Evolutionary conservation across 2,797 vertebrate species (phyloP).

Genomic region (Brachyalestes nurse): DNA sequence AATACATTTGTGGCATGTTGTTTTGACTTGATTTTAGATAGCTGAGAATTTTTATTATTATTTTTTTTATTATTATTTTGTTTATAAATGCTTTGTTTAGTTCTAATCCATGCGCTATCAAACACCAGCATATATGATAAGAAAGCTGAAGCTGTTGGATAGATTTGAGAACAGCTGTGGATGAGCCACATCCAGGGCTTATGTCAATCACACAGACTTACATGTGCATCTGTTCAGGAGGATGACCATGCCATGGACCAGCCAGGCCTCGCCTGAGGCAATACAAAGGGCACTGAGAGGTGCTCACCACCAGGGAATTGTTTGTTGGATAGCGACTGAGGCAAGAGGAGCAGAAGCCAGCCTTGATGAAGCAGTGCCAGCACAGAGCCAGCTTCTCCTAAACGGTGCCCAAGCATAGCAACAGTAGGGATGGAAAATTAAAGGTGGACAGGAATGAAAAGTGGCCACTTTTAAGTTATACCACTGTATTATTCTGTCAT

Average conservation of each 20-base stretch:
- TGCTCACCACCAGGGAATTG: constrained; percentile 2
- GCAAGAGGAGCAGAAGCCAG: neutral
- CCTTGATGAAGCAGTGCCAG: constrained; percentile 2
- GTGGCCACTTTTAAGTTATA: constrained; percentile 3
- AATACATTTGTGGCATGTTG: neutral
- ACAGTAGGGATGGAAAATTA: neutral
- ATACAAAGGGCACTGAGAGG: constrained; percentile 29
- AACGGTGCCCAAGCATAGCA: neutral
- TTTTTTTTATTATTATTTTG: neutral
- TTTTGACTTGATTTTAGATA: neutral
- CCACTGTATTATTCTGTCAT: constrained; percentile 30
- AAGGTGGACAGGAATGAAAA: neutral
- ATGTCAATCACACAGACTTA: constrained; percentile 28
- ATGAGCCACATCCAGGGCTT: constrained; percentile 4
- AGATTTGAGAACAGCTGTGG: neutral
- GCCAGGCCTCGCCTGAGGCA: constrained; percentile 24
- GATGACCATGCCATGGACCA: constrained; percentile 38
- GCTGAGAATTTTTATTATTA: neutral
- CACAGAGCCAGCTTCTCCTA: neutral
- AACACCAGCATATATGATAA: neutral
- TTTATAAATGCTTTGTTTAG: neutral
- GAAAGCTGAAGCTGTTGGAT: neutral
- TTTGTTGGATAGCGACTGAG: neutral
- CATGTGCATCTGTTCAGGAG: constrained; percentile 38
- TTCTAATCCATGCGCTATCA: neutral